A percentile compares a stretch with the other conserved stretches of the same genome.
Conservation (phyloP, 1,140 invertebrate species). For the Solenopsis fugax region DNA sequence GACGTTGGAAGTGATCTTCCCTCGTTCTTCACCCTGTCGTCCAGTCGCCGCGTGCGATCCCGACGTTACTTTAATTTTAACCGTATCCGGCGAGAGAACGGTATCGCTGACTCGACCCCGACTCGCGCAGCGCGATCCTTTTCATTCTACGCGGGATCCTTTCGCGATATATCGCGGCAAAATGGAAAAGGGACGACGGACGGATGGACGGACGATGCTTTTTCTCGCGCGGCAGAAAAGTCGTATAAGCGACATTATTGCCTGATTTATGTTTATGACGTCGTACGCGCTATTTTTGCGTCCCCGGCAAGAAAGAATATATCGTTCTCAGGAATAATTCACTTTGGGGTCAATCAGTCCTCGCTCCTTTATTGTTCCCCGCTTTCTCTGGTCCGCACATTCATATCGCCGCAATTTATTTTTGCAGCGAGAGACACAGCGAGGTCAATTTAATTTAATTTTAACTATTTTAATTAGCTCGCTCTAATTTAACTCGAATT, state of each 20-base stretch:
- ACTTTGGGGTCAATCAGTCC: background rate
- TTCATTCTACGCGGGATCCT: constrained; percentile 43
- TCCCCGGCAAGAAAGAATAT: constrained; percentile 12
- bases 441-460: background rate
- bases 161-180: constrained; percentile 12
- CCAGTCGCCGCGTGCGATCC: background rate
- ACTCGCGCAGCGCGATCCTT: background rate
- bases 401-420: background rate
- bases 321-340: background rate
- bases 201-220: background rate
- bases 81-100: background rate
- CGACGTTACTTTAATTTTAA: constrained; percentile 44
- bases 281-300: background rate
- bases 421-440: background rate
- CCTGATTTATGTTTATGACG: constrained; percentile 51
- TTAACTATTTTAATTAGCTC: background rate
- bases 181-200: background rate
- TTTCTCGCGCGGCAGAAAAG: constrained; percentile 2
- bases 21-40: background rate
- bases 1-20: constrained; percentile 36
- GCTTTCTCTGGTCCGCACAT: background rate
- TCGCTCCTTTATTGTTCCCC: background rate
- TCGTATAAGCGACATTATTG: constrained; percentile 36
- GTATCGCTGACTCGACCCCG: constrained; percentile 27
- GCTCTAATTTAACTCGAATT: background rate